Conservation (phyloP, 2,888 invertebrate genomes). For the Clitarchus hookeri region DNA sequence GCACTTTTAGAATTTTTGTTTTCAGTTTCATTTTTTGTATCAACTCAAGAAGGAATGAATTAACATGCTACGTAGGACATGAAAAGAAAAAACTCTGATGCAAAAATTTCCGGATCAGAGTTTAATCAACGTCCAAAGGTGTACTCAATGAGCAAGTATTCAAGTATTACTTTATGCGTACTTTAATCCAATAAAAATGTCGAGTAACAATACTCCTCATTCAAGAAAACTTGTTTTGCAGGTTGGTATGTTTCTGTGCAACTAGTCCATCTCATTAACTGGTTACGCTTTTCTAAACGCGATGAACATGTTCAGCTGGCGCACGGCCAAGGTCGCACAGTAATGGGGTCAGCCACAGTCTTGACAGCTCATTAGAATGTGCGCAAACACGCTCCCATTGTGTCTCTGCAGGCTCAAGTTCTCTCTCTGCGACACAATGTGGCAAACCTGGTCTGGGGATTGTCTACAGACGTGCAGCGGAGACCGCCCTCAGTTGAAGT, state of each 20-base stretch:
- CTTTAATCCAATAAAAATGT: too few relatives aligned
- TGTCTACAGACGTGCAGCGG: background rate
- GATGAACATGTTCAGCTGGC: background rate
- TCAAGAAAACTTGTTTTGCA: too few relatives aligned
- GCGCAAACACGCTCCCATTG: background rate
- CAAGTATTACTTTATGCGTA: too few relatives aligned
- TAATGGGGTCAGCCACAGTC: background rate
- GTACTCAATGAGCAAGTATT: too few relatives aligned
- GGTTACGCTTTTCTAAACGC: background rate
- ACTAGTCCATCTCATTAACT: background rate
- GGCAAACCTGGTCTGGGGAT: background rate
- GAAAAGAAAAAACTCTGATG: too few relatives aligned
- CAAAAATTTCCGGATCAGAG: too few relatives aligned
- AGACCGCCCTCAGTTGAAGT: constrained; percentile 75
- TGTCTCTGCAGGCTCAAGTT: background rate
- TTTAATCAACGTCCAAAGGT: too few relatives aligned
- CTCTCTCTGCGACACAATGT: background rate
- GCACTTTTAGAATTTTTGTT: too few relatives aligned
- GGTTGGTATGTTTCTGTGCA: background rate
- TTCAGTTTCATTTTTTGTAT: too few relatives aligned
- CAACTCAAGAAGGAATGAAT: too few relatives aligned
- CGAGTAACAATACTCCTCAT: too few relatives aligned
- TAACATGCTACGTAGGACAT: too few relatives aligned
- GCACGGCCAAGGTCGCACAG: background rate
- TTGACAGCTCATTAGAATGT: background rate